Percentiles rank a stretch among this genome's conserved stretches.
These are phyloP conservation scores for Pampus argenteus DNA, from an alignment of 2,797 vertebrate genomes.

Conservation along the genomic window DNA sequence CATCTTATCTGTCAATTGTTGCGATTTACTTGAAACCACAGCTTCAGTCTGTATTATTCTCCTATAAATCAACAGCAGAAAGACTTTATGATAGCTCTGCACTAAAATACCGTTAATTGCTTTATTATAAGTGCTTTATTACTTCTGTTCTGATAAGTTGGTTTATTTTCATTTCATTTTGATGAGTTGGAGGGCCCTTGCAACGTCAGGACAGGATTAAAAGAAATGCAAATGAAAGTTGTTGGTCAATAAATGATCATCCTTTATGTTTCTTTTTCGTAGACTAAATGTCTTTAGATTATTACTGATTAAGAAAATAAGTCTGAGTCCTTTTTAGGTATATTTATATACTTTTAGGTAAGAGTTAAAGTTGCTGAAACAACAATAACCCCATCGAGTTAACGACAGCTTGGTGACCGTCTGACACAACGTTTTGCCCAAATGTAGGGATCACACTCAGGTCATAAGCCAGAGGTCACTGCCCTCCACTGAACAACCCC, in stretches of 20 bases:
- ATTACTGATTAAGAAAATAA: not conserved
- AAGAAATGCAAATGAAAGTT: slow-evolving; percentile 13
- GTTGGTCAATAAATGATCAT: slow-evolving; percentile 37
- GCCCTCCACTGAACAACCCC: slow-evolving; percentile 20
- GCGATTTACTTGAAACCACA: not conserved
- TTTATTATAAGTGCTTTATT: slow-evolving; percentile 61
- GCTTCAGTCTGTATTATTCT: slow-evolving; percentile 3
- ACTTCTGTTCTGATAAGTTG: slow-evolving; percentile 63
- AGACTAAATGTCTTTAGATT: not conserved
- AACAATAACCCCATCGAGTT: not conserved
- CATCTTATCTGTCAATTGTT: not conserved
- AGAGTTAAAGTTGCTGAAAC: not conserved
- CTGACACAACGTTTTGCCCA: slow-evolving; percentile 22
- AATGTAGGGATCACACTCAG: slow-evolving; percentile 25
- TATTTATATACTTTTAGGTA: not conserved
- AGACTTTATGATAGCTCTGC: not conserved
- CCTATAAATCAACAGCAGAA: slow-evolving; percentile 17
- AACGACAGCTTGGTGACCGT: slow-evolving; percentile 2
- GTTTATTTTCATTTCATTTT: slow-evolving; percentile 45
- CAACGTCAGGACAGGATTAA: slow-evolving; percentile 14
- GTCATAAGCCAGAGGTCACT: slow-evolving; percentile 32
- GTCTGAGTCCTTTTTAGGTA: not conserved
- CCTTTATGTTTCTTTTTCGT: slow-evolving; percentile 5
- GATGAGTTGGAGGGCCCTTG: slow-evolving; percentile 25
- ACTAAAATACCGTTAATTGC: slow-evolving; percentile 28